Base-by-base conservation (phyloP, 2,113 vertebrate species). In the Plotosus lineatus region DNA sequence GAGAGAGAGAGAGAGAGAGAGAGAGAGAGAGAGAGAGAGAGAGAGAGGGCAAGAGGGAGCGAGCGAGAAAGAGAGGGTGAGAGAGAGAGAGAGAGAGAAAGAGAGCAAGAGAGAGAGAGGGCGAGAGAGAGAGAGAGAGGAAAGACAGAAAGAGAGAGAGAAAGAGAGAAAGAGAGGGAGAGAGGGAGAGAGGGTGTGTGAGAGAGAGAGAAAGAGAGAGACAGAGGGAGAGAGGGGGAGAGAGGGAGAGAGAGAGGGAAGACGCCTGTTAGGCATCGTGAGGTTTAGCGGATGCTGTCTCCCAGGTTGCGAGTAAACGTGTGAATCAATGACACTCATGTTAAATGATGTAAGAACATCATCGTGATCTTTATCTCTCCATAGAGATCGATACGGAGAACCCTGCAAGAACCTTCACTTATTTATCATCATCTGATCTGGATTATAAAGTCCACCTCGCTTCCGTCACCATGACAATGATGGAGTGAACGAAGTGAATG, bases 391-490 rank as follows among this genome's bases (percentile, higher is more conserved):
- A 56, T 17, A 36, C 36, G 15, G 48, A n/a, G 19, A 53, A 23
- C 17, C 33, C 69, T 50, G 31, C 33, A 31, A 4, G 26, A 10
- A 31, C 26, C 42, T 72, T 14, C 11, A 50, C 3, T 1, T 28
- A 68, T 79, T 58, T 48, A 73, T 61, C 21, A n/a, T 51, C 44
- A 2, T 73, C 53, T 51, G 55, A 63, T 74, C 55, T 38, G 28
- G n/a, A 26, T 17, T 36, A 77, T 21, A 61, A 68, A 58, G 65
- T 51, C 38, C 58, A 44, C 11, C 48, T n/a, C 3, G 33, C 53
- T 31, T 75, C 53, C 23, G n/a, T 83, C 82, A 79, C 82, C 77
- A 74, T 83, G 82, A 56, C 56, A 23, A 73, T 61, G 26, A 48
- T 6, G 26, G 11, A 79, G 40, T 1, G 2, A 79, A 36, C 1